Evolutionary conservation across 35 echinoderm and acorn worm genomes (phyloP).

Genomic region (Ptychodera flava): DNA sequence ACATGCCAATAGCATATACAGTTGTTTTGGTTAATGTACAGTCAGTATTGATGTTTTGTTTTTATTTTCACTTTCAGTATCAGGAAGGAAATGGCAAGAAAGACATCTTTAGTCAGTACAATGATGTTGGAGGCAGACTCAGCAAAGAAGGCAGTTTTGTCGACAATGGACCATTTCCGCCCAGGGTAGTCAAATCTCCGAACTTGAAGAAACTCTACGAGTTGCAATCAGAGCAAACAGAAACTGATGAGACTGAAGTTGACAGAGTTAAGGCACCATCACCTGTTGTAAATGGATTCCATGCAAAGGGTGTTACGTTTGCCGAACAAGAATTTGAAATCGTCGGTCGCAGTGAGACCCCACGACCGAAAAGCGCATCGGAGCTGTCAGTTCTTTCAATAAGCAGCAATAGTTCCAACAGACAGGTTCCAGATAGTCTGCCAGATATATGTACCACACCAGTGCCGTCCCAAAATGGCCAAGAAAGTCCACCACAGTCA

Average conservation of each 20-base stretch:
- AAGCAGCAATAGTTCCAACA: neutral
- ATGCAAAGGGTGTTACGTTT: neutral
- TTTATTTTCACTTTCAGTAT: too few relatives aligned
- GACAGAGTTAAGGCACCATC: neutral
- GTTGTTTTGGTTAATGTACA: too few relatives aligned
- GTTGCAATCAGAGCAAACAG: neutral
- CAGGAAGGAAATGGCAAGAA: too few relatives aligned
- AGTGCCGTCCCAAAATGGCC: neutral
- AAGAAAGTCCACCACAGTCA: neutral
- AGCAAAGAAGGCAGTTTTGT: conserved; percentile 61
- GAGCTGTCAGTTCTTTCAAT: neutral
- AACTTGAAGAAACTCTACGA: neutral
- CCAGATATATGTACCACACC: neutral
- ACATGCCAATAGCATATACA: too few relatives aligned
- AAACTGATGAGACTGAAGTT: neutral
- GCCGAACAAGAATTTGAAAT: neutral
- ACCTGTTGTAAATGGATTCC: neutral
- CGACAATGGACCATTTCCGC: neutral
- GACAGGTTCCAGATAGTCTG: neutral
- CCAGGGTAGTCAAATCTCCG: neutral
- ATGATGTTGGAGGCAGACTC: conserved; percentile 70
- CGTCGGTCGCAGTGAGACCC: neutral
- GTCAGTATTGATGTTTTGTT: too few relatives aligned
- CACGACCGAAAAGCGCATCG: neutral
- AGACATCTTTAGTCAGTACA: conserved; percentile 62